Evolutionary conservation across 1,140 invertebrate genomes (phyloP).

Genomic region (Nebria ingens): DNA sequence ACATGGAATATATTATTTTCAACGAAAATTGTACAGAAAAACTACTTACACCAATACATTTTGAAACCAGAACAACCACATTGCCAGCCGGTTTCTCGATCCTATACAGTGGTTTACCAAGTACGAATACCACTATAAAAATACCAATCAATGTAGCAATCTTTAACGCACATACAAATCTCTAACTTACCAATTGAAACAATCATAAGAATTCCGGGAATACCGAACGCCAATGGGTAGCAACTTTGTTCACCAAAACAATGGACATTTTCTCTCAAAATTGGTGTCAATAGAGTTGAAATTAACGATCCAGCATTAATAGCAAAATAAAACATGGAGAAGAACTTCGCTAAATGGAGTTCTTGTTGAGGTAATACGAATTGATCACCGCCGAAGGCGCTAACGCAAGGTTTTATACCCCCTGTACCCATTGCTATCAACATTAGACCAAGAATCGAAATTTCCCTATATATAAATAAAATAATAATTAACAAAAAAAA

Average conservation of each 20-base stretch:
- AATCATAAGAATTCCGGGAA: conserved; percentile 80
- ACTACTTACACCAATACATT: conserved; percentile 67
- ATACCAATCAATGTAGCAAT: conserved; percentile 11
- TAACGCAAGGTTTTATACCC: conserved; percentile 95
- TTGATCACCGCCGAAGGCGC: conserved; percentile 96
- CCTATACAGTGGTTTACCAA: conserved; percentile 66
- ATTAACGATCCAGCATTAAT: conserved; percentile 88
- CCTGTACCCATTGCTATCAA: conserved; percentile 86
- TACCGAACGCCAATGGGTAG: conserved; percentile 84
- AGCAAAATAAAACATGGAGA: conserved; percentile 88
- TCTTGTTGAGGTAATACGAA: conserved; percentile 72
- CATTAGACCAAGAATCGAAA: conserved; percentile 67
- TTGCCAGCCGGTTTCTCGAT: conserved; percentile 74
- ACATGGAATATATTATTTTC: neutral
- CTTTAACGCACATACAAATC: conserved; percentile 8
- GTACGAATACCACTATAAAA: conserved; percentile 67
- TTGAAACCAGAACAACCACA: conserved; percentile 62
- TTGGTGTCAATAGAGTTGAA: conserved; percentile 82
- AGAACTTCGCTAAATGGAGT: conserved; percentile 68
- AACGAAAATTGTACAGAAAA: neutral
- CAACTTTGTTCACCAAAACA: conserved; percentile 77
- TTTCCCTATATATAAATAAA: conserved; percentile 41
- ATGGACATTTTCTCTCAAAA: conserved; percentile 67
- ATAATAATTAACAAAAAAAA: neutral
- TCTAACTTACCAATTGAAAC: conserved; percentile 57